Base-by-base conservation (phyloP, 2,113 vertebrate species). In the Otis tarda region DNA sequence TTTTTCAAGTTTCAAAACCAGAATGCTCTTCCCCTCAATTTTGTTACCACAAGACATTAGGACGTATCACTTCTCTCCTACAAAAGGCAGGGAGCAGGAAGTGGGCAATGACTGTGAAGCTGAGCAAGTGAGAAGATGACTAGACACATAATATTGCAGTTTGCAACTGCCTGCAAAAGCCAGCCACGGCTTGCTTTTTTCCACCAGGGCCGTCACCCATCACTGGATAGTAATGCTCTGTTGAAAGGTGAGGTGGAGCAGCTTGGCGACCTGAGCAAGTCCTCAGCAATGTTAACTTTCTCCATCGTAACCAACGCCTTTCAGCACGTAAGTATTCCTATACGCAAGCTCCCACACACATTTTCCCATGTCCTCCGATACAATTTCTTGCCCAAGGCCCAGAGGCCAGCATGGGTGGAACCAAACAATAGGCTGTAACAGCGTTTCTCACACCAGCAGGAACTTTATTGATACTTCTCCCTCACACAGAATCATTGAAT, bases 171-270 rank as follows among this genome's bases (percentile, higher is more conserved):
- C 57, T 80, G 68, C 50, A 69, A 77, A 50, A 93, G 76, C 91
- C 83, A 95, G 94, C 73, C 71, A 16, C 6, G 1, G 63, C 92
- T 83, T 89, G 93, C 67, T 83, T 59, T 37, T 76, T 87, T 43
- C 83, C 67, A 33, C 7, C 79, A 12, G n/a, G 47, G 25, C 43
- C 12, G 4, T 53, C 82, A 78, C 47, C 74, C 65, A 24, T 78
- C 94, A 64, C 33, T 47, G 69, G 18, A 23, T 68, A 84, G 69
- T 16, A 78, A 87, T 43, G 84, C 43, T 71, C 30, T 94, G 92
- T 45, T 90, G 94, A 90, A 90, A 93, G 86, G 76, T 33, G 39
- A 96, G 94, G 96, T 89, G 95, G 93, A 87, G 94, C 68, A 74
- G 31, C 50, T 53, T 50, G 64, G 79, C 5, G 2, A 50, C 14